Percentiles rank a stretch among this genome's conserved stretches.
phyloP scores from a whole-genome alignment of 2,888 invertebrate species.

The Thecocarcelia acutangulata region DNA sequence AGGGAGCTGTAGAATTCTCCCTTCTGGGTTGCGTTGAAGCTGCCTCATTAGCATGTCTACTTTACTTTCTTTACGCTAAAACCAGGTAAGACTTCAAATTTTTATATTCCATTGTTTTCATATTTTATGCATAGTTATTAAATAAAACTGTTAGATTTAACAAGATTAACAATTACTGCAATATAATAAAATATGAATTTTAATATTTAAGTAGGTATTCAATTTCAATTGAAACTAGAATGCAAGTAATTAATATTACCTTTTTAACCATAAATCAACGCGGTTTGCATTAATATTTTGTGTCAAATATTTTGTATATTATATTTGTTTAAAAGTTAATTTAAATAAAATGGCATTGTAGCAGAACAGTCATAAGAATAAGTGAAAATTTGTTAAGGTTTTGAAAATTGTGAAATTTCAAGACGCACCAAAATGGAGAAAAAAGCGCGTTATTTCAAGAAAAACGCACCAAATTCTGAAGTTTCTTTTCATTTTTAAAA shows the following conservation, averaged over 20 bases:
- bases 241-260: constrained; percentile 31
- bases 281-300: constrained; percentile 14
- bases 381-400: too few relatives aligned
- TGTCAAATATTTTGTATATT: constrained; percentile 11
- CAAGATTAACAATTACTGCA: background rate
- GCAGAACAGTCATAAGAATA: too few relatives aligned
- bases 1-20: constrained; percentile 74
- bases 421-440: too few relatives aligned
- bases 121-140: background rate
- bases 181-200: background rate
- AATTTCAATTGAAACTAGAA: constrained; percentile 28
- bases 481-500: too few relatives aligned
- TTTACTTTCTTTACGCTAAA: constrained; percentile 80
- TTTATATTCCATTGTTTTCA: background rate
- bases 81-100: constrained; percentile 76
- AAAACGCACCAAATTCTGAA: too few relatives aligned
- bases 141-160: background rate
- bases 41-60: constrained; percentile 78
- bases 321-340: too few relatives aligned
- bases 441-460: too few relatives aligned
- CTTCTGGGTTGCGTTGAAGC: constrained; percentile 79
- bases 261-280: constrained; percentile 30
- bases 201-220: constrained; percentile 12
- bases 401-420: too few relatives aligned
- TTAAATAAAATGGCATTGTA: too few relatives aligned